Conservation (phyloP, 2,888 invertebrate species). For the Drosophila mulleri region DNA sequence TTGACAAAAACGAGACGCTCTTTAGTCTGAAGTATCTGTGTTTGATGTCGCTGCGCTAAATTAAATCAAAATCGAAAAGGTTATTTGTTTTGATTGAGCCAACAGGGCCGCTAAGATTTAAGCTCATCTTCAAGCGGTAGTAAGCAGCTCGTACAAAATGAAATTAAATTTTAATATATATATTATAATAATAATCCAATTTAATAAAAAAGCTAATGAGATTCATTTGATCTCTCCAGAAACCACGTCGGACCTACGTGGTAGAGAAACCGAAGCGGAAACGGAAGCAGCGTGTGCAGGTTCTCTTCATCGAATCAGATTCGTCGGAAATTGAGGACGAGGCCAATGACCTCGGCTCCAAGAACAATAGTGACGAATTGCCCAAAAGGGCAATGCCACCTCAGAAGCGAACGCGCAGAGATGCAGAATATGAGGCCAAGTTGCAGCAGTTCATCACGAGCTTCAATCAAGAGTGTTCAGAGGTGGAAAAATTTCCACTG, state of each 20-base stretch:
- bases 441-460: constrained; percentile 76
- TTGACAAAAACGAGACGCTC: neutral
- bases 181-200: no score
- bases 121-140: constrained; percentile 71
- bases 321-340: constrained; percentile 64
- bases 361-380: constrained; percentile 40
- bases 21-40: neutral
- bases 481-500: constrained; percentile 81
- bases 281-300: constrained; percentile 69
- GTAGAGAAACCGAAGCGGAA: constrained; percentile 70
- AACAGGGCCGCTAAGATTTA: constrained; percentile 74
- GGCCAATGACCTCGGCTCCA: constrained; percentile 53
- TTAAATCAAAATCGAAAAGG: constrained; percentile 42
- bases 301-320: constrained; percentile 75
- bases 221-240: constrained; percentile 48
- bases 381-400: constrained; percentile 48
- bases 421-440: constrained; percentile 56
- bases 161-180: neutral
- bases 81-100: constrained; percentile 59
- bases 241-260: constrained; percentile 78
- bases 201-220: neutral
- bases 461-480: constrained; percentile 82
- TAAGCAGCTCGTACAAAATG: constrained; percentile 67
- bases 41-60: constrained; percentile 53
- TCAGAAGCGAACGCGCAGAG: constrained; percentile 57